Percentiles rank a stretch among this genome's conserved stretches.
These are phyloP conservation scores for Eustalomyia histrio DNA, from an alignment of 2,888 invertebrate species.

Conservation along the genomic window DNA sequence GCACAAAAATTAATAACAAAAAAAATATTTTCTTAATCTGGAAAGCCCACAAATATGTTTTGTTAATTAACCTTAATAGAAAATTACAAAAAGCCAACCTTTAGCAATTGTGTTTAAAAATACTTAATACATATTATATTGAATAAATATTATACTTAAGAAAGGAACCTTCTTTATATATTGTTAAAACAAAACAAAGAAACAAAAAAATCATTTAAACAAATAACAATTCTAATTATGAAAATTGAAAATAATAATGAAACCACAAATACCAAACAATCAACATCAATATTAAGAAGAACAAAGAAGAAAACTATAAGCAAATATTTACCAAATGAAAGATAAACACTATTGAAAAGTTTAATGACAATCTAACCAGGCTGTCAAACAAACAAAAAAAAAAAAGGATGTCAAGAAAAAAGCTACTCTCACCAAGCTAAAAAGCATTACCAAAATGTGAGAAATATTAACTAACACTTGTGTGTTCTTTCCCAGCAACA, in stretches of 20 bases:
- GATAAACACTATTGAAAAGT: slow-evolving; percentile 24
- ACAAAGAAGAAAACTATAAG: slow-evolving; percentile 25
- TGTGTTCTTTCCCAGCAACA: too few relatives aligned
- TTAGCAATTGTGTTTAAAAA: slow-evolving; percentile 17
- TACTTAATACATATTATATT: neutral
- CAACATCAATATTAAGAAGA: slow-evolving; percentile 22
- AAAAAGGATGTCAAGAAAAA: neutral
- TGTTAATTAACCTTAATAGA: slow-evolving; percentile 39
- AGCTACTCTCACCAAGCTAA: neutral
- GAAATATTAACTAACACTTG: neutral
- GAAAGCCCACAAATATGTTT: slow-evolving; percentile 31
- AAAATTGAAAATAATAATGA: slow-evolving; percentile 49
- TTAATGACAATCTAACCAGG: slow-evolving; percentile 22
- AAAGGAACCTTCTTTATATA: neutral
- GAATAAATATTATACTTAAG: neutral
- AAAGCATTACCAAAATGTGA: neutral
- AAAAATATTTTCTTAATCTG: neutral
- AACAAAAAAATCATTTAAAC: neutral
- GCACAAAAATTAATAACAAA: neutral
- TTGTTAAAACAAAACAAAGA: neutral
- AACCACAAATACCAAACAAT: slow-evolving; percentile 48
- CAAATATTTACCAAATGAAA: slow-evolving; percentile 32
- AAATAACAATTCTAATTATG: slow-evolving; percentile 43
- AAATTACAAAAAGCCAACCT: neutral
- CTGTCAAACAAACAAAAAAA: neutral